Evolutionary conservation across 1,140 invertebrate genomes (phyloP).

Genomic region (Euglossa dilemma): DNA sequence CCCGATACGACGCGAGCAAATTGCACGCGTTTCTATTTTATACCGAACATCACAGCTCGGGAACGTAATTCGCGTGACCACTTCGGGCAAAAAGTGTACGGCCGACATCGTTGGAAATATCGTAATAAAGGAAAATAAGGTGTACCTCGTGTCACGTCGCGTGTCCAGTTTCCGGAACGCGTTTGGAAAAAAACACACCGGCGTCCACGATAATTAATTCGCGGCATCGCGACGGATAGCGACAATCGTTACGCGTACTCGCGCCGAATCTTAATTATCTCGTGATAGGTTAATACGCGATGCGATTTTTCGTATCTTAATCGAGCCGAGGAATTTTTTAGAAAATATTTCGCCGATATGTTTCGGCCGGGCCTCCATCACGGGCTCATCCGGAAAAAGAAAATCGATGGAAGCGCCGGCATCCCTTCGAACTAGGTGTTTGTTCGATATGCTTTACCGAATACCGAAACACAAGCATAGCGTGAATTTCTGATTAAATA

Average conservation of each 20-base stretch:
- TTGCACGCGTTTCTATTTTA: conserved; percentile 37
- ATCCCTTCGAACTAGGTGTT: not conserved
- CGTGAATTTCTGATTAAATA: conserved; percentile 34
- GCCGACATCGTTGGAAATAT: not conserved
- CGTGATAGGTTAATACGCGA: too few relatives aligned
- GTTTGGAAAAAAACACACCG: not conserved
- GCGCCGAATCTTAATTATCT: too few relatives aligned
- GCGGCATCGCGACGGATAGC: too few relatives aligned
- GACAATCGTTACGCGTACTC: too few relatives aligned
- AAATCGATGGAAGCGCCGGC: not conserved
- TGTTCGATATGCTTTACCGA: conserved; percentile 15
- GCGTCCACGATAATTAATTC: not conserved
- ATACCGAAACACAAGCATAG: conserved; percentile 3
- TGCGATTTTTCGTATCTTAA: not conserved
- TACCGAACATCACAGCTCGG: not conserved
- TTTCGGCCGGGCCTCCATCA: too few relatives aligned
- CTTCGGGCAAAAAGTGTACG: not conserved
- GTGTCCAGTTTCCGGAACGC: not conserved
- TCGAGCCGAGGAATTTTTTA: not conserved
- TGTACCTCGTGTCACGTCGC: not conserved
- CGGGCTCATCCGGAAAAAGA: not conserved
- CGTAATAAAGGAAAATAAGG: not conserved
- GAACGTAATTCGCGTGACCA: conserved; percentile 18
- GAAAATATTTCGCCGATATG: conserved; percentile 1
- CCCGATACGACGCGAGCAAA: conserved; percentile 10